Percentiles rank a stretch among this genome's conserved stretches.
phyloP scores from a whole-genome alignment of 2,113 vertebrate species.

The Salvelinus alpinus region DNA sequence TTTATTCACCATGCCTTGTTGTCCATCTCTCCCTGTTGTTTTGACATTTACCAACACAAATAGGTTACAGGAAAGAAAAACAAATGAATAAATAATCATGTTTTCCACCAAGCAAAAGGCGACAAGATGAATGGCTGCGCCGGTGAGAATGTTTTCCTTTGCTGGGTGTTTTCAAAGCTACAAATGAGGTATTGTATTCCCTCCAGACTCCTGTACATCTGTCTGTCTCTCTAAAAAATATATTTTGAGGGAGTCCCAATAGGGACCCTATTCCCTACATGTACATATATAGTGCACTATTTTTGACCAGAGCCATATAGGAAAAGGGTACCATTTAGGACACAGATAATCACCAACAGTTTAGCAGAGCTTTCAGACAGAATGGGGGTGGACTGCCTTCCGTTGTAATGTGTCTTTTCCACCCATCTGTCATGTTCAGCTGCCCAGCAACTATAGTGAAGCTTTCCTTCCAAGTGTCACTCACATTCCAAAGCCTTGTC shows the following conservation, averaged over 20 bases:
- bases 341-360: not conserved
- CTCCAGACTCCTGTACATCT: conserved; percentile 3
- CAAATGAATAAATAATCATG: conserved; percentile 60
- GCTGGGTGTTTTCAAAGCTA: not conserved
- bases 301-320: too few relatives aligned
- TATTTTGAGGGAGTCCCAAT: too few relatives aligned
- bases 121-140: not conserved
- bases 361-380: not conserved
- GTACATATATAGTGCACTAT: too few relatives aligned
- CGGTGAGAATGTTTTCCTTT: not conserved
- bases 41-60: conserved; percentile 46
- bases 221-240: not conserved
- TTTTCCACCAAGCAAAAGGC: conserved; percentile 47
- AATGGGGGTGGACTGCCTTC: not conserved
- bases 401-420: not conserved
- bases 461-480: too few relatives aligned
- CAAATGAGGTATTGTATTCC: not conserved
- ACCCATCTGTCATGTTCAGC: not conserved
- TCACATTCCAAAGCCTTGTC: too few relatives aligned
- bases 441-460: too few relatives aligned
- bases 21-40: conserved; percentile 8
- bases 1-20: not conserved
- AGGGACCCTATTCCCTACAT: too few relatives aligned
- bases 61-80: conserved; percentile 29
- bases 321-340: not conserved